A percentile compares a stretch with the other conserved stretches of the same genome.
phyloP scores from a whole-genome alignment of 2,113 vertebrate genomes.

The Tretioscincus oriximinensis region DNA sequence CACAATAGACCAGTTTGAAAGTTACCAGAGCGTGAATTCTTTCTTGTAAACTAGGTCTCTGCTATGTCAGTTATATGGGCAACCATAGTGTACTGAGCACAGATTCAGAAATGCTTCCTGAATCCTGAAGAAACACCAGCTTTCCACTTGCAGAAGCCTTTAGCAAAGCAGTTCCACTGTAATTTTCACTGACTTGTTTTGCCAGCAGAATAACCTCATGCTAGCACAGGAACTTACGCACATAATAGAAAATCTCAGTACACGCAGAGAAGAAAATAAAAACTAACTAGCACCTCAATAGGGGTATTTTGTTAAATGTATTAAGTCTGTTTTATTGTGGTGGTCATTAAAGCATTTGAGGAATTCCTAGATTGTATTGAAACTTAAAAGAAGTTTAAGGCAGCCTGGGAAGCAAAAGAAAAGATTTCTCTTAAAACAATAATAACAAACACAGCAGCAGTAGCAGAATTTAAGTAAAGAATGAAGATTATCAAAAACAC shows the following conservation, averaged over 20 bases:
- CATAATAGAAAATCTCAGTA: conserved; percentile 60
- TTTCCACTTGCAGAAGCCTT: conserved; percentile 71
- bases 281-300: conserved; percentile 28
- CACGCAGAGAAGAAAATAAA: conserved; percentile 52
- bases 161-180: conserved; percentile 74
- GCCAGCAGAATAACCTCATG: conserved; percentile 78
- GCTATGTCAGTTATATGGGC: no score
- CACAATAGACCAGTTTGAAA: no score
- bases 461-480: neutral
- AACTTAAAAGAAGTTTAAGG: conserved; percentile 17
- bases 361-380: conserved; percentile 11
- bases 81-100: no score
- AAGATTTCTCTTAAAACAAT: neutral
- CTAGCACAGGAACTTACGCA: conserved; percentile 68
- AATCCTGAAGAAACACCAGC: conserved; percentile 77
- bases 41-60: no score
- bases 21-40: no score
- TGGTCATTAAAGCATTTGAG: neutral
- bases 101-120: conserved; percentile 80
- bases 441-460: neutral
- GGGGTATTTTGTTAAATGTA: neutral
- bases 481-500: neutral
- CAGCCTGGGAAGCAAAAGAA: neutral
- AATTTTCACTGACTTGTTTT: conserved; percentile 84
- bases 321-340: neutral